Evolutionary conservation across 1,140 invertebrate genomes (phyloP), one percentile per base, ranked within the genome.

Genomic region (Plodia interpunctella): DNA sequence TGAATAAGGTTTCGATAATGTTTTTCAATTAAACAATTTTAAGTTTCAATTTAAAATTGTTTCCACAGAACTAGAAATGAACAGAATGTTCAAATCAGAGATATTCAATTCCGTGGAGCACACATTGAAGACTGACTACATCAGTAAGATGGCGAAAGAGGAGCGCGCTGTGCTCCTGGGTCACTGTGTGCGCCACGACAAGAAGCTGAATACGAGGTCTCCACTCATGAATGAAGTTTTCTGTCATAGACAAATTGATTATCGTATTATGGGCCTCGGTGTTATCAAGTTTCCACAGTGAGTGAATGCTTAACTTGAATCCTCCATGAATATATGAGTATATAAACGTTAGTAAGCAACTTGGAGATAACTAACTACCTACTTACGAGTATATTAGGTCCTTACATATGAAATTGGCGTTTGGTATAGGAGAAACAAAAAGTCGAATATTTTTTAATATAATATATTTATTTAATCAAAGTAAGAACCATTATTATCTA

Each of bases 71-170:
- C 62, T 91, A 38, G 93, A 94, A 81, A 77, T 92, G 52, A 91
- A 93, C 66, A 87, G 92, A 59, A 63, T 93, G 25, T 90, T 93
- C 44, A 91, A 93, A 68, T 92, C 91, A 2, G 88, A 92, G 19
- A 83, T 85, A 62, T 94, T 91, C 63, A 93, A 93, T 63, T 68
- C 85, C 1, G 80, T 83, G 19, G 77, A 89, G 51, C 90, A 91
- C 60, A 87, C 65, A n/a, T 51, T 82, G 28, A 65, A 76, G 35
- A 78, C 74, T 10, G 63, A 63, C 59, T 76, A 80, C 57, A 66
- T 80, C 13, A 44, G 72, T 5, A 80, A 82, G 52, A 87, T 86
- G 83, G 52, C 73, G 5, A 70, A 67, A 21, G 80, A 78, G 50
- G 87, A 88, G 59, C 64, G 72, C 0, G 61, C 51, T 0, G 85